Percentiles rank a stretch among this genome's conserved stretches.
Evolutionary conservation across 2,888 invertebrate genomes (phyloP).

Genomic region (Camptogramma bilineatum): DNA sequence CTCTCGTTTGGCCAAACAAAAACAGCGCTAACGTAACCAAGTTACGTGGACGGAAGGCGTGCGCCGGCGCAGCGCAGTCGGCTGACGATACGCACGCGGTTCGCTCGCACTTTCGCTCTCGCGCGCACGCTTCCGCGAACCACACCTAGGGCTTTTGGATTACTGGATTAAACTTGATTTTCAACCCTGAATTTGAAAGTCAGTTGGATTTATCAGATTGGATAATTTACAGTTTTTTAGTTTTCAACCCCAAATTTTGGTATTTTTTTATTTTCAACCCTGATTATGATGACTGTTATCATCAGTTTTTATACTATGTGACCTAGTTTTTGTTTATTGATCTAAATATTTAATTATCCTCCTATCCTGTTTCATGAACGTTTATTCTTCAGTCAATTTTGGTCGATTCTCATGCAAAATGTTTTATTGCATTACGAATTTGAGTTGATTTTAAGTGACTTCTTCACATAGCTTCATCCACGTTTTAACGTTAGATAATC

Average conservation of each 20-base stretch:
- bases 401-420: too few relatives aligned
- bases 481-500: not conserved
- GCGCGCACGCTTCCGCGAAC: conserved; percentile 59
- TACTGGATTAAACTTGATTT: conserved; percentile 10
- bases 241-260: not conserved
- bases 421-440: too few relatives aligned
- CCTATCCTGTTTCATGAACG: too few relatives aligned
- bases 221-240: not conserved
- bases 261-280: too few relatives aligned
- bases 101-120: conserved; percentile 80
- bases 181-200: not conserved
- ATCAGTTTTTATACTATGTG: not conserved
- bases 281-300: too few relatives aligned
- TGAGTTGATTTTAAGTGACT: too few relatives aligned
- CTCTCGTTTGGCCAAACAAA: conserved; percentile 30
- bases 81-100: conserved; percentile 69
- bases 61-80: conserved; percentile 65
- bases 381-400: too few relatives aligned
- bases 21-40: conserved; percentile 44
- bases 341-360: too few relatives aligned
- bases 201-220: not conserved
- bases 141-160: conserved; percentile 27
- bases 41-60: conserved; percentile 73
- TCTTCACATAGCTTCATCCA: not conserved
- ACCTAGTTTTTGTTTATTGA: not conserved